Conservation (phyloP, 2,888 invertebrate species). For the Leptinotarsa juncta region DNA sequence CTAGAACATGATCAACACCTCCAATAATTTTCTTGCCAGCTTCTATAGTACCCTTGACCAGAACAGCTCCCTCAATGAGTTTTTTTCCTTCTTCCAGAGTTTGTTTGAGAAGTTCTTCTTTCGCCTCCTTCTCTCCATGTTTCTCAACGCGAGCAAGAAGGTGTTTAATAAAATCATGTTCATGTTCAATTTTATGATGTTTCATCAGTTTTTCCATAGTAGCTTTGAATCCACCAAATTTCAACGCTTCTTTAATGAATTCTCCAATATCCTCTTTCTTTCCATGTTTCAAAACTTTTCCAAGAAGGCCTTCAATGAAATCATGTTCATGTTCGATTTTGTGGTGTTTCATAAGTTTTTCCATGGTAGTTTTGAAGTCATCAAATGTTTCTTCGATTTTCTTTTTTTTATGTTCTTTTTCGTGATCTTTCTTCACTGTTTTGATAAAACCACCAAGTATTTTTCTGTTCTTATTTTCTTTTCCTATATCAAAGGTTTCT, state of each 20-base stretch:
- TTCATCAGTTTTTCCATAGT: not conserved
- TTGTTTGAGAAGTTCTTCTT: not conserved
- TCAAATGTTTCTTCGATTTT: not conserved
- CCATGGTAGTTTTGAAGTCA: not conserved
- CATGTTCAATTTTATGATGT: constrained; percentile 1
- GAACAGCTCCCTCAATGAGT: not conserved
- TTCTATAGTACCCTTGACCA: not conserved
- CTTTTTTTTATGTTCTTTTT: not conserved
- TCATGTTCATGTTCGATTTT: not conserved
- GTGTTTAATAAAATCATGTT: not conserved
- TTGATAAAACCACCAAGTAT: not conserved
- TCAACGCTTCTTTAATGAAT: not conserved
- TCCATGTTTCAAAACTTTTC: not conserved
- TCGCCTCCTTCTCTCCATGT: not conserved
- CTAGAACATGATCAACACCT: not conserved
- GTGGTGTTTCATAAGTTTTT: not conserved
- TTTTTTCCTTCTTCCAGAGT: not conserved
- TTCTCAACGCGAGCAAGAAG: not conserved
- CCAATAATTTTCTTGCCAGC: not conserved
- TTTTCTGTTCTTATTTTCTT: not conserved
- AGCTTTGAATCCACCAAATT: not conserved
- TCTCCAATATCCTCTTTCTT: not conserved
- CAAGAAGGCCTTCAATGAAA: not conserved
- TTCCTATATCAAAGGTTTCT: not conserved
- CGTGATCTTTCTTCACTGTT: not conserved